A percentile compares a stretch with the other conserved stretches of the same genome.
Conservation (phyloP, 2,888 invertebrate species). For the Drosophila kanekoi region DNA sequence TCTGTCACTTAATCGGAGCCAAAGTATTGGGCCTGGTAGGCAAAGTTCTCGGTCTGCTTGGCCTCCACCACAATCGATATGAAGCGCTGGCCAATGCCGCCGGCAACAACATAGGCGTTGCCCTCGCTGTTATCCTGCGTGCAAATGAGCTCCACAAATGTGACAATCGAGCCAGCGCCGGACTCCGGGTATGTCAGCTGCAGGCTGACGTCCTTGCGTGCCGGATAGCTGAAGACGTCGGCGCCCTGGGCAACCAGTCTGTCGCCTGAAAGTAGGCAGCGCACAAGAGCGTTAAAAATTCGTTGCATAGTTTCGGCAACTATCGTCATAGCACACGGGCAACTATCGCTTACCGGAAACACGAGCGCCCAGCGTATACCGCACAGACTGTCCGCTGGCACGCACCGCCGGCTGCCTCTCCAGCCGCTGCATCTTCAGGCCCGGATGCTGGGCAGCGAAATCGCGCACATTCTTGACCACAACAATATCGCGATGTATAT, state of each 20-base stretch:
- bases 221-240: constrained; percentile 72
- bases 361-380: constrained; percentile 80
- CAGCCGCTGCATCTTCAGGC: constrained; percentile 66
- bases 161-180: constrained; percentile 76
- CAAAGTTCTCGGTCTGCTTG: constrained; percentile 74
- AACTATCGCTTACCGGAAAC: constrained; percentile 68
- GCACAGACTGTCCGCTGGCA: constrained; percentile 57
- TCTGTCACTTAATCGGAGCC: constrained; percentile 62
- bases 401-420: constrained; percentile 56
- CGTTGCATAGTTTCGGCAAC: constrained; percentile 19
- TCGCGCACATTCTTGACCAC: constrained; percentile 76
- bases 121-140: constrained; percentile 78
- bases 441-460: constrained; percentile 75
- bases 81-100: constrained; percentile 83
- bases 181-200: constrained; percentile 81
- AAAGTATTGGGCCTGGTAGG: constrained; percentile 79
- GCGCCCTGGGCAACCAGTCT: constrained; percentile 77
- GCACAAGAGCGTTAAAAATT: neutral
- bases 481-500: constrained; percentile 55
- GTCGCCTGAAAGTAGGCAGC: constrained; percentile 73
- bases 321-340: neutral
- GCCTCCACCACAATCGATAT: constrained; percentile 83
- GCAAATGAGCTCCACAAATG: constrained; percentile 77
- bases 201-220: constrained; percentile 77
- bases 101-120: constrained; percentile 82